These are phyloP conservation scores for Hyperoodon ampullatus DNA, from an alignment of 2,113 vertebrate genomes.

Conservation along the genomic window DNA sequence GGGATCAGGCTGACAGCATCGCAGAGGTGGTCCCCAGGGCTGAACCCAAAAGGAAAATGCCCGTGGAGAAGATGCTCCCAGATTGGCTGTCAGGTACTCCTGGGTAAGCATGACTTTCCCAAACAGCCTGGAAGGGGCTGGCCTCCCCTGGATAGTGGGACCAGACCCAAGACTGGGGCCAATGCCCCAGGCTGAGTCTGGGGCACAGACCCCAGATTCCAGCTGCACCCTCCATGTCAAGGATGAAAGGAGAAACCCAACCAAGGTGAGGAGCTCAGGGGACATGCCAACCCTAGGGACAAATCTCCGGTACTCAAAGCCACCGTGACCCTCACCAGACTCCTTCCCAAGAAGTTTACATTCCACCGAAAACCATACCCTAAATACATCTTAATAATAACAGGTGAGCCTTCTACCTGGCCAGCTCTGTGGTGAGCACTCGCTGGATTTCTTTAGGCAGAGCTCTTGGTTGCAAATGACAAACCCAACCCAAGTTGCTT, in stretches of 20 bases:
- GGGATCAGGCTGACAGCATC: background rate
- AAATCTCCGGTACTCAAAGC: too few relatives aligned
- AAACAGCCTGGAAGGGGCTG: background rate
- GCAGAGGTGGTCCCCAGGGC: rapidly evolving
- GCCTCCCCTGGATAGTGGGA: background rate
- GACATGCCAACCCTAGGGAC: background rate
- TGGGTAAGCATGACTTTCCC: background rate
- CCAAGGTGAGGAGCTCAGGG: background rate
- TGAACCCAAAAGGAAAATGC: background rate
- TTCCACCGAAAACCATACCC: background rate
- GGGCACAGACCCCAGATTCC: background rate
- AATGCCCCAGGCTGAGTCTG: too few relatives aligned
- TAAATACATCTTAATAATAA: background rate
- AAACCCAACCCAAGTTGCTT: background rate
- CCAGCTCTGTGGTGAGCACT: background rate
- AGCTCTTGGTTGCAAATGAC: background rate
- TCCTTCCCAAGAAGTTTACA: background rate
- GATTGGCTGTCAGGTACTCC: background rate
- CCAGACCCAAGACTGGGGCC: too few relatives aligned
- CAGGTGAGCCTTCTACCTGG: too few relatives aligned
- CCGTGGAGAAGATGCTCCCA: background rate
- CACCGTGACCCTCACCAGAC: background rate
- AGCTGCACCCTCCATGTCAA: background rate
- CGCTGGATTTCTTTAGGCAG: background rate
- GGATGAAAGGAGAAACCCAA: background rate